Evolutionary conservation across 2,113 vertebrate genomes (phyloP).

Genomic region (Camelus bactrianus): DNA sequence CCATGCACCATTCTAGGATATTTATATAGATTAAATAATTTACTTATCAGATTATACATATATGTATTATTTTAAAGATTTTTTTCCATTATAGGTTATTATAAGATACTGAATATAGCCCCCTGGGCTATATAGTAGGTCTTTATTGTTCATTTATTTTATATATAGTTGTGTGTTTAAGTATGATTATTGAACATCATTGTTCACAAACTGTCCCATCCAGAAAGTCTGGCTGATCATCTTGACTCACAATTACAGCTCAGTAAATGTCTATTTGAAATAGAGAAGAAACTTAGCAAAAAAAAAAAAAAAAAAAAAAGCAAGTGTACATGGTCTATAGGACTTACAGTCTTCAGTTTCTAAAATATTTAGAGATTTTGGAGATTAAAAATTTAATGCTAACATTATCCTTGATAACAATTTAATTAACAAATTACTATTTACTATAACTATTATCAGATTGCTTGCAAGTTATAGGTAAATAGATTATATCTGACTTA

Average conservation of each 20-base stretch:
- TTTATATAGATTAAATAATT: not conserved
- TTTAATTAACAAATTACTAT: not conserved
- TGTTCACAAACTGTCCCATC: not conserved
- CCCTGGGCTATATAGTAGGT: no score
- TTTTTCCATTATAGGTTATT: no score
- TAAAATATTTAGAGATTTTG: not conserved
- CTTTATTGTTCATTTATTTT: no score
- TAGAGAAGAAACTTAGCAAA: not conserved
- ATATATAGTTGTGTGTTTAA: not conserved
- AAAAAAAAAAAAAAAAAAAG: not conserved
- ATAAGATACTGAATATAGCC: no score
- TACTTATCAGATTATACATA: not conserved
- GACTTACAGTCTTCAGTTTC: not conserved
- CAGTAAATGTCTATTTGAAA: not conserved
- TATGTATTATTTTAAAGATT: no score
- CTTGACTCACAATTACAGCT: not conserved
- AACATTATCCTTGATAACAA: not conserved
- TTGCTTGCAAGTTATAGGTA: not conserved
- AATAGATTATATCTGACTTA: not conserved
- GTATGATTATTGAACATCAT: not conserved
- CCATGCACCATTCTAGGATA: not conserved
- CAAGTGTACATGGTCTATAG: not conserved
- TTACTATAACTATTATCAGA: not conserved
- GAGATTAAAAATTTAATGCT: not conserved
- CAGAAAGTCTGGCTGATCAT: not conserved